Conservation (phyloP, 1,140 invertebrate genomes). For the Diorhabda elongata region DNA sequence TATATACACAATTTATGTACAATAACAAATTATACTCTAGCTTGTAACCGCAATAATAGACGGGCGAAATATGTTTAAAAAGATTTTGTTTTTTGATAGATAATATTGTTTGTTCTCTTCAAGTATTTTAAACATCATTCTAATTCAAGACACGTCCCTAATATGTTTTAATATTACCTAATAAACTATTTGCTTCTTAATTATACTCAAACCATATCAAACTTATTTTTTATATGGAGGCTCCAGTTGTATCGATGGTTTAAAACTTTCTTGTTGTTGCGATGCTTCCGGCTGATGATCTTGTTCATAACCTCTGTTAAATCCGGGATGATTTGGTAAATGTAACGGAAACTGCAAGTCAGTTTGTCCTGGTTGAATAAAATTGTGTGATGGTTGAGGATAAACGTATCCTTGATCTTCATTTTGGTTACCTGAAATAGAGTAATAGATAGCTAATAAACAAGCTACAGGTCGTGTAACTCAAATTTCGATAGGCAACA, state of each 20-base stretch:
- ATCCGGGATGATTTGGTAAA: conserved; percentile 35
- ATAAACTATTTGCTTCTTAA: too few species aligned
- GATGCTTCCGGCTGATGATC: conserved; percentile 12
- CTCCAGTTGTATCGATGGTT: conserved; percentile 32
- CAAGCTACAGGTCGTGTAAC: too few species aligned
- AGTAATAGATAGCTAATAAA: not conserved
- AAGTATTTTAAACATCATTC: too few species aligned
- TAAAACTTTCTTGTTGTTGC: conserved; percentile 21
- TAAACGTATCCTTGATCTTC: conserved; percentile 12
- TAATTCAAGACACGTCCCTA: too few species aligned
- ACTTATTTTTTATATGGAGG: conserved; percentile 30
- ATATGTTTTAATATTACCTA: too few species aligned
- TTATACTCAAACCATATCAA: not conserved
- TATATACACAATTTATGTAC: not conserved
- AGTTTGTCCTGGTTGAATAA: conserved; percentile 37
- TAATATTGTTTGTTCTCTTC: too few species aligned
- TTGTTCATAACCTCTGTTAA: conserved; percentile 14
- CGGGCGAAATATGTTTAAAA: too few species aligned
- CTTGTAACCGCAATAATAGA: not conserved
- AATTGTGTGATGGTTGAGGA: conserved; percentile 3
- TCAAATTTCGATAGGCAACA: too few species aligned
- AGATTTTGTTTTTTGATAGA: too few species aligned
- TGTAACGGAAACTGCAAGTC: conserved; percentile 38
- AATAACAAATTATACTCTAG: not conserved
- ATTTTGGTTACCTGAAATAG: conserved; percentile 5